These are phyloP conservation scores for Nezara viridula DNA, from an alignment of 2,888 invertebrate genomes.

Conservation along the genomic window DNA sequence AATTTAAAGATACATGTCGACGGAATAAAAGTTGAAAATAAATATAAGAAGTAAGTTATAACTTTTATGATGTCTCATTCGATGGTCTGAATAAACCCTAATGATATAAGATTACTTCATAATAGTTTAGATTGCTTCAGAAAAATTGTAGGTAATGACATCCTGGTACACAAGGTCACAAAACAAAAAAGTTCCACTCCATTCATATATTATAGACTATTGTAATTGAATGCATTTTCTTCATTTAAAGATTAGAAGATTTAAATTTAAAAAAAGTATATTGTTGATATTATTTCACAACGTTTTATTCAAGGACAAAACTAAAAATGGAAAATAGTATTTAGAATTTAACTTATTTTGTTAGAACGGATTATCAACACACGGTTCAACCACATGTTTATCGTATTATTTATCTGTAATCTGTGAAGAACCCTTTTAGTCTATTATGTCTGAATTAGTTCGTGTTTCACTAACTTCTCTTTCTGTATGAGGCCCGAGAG, in stretches of 20 bases:
- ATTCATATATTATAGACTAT: neutral
- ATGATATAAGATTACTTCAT: constrained; percentile 9
- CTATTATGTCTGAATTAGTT: no score
- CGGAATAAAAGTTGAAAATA: neutral
- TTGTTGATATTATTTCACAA: no score
- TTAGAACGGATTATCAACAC: no score
- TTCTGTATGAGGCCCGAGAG: no score
- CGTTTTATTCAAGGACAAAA: no score
- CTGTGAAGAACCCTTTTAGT: no score
- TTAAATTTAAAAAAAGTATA: no score
- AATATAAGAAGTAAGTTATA: neutral
- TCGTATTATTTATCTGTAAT: no score
- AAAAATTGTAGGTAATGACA: constrained; percentile 23
- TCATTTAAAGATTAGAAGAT: neutral
- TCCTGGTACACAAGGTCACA: constrained; percentile 7
- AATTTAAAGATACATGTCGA: neutral
- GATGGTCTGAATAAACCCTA: neutral
- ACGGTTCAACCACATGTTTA: no score
- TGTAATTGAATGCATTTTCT: neutral
- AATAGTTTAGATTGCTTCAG: neutral
- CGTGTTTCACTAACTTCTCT: no score
- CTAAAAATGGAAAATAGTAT: no score
- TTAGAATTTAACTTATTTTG: no score
- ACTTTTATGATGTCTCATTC: neutral
- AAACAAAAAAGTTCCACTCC: neutral